Base-by-base conservation (phyloP, 2,797 vertebrate species). In the Myotis vivesi region DNA sequence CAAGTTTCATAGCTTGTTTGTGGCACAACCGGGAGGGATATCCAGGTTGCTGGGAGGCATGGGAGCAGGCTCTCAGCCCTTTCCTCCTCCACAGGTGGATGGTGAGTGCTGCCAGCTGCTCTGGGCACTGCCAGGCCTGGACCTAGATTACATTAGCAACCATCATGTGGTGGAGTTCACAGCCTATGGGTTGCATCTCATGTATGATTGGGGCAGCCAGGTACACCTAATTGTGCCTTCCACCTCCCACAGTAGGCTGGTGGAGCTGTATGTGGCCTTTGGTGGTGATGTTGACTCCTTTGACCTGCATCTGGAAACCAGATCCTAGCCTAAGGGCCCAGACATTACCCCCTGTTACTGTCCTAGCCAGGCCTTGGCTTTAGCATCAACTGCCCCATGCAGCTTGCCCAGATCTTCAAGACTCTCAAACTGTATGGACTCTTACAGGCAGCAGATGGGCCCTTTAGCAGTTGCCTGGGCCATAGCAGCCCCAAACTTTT, bases 231-330 rank as follows among this genome's bases (percentile, higher is more conserved):
- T 97, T 1, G 97, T 98, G 11, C 98, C 98, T 3, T 97, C 98
- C 30, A 98, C 96, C 94, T 99, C 98, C 57, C 95, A 25, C 6
- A 83, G 49, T 23, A 98, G 98, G 89, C 97, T 98, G 71, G 98
- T 97, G 2, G 98, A 98, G 28, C 96, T 99, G 73, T 99, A 98
- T 17, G 98, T 98, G 13, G 98, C 98, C 97, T 99, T 97, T 92
- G 98, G 98, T 4, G 97, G 91, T 0, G 66, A 98, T 7, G 23
- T 64, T n/a, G 96, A 94, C 0, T 23, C 81, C 3, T 98, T 98
- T 41, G 98, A 99, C 89, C 97, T 98, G 85, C 94, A 94, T 91
- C 96, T 98, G 73, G 96, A 98, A 6, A 41, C 92, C 33, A 86
- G 41, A 73, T 92, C 91, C 44, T 46, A n/a, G 64, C 10, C 97